These are phyloP conservation scores for Naso thynnoides DNA, from an alignment of 2,797 vertebrate species.

Conservation along the genomic window DNA sequence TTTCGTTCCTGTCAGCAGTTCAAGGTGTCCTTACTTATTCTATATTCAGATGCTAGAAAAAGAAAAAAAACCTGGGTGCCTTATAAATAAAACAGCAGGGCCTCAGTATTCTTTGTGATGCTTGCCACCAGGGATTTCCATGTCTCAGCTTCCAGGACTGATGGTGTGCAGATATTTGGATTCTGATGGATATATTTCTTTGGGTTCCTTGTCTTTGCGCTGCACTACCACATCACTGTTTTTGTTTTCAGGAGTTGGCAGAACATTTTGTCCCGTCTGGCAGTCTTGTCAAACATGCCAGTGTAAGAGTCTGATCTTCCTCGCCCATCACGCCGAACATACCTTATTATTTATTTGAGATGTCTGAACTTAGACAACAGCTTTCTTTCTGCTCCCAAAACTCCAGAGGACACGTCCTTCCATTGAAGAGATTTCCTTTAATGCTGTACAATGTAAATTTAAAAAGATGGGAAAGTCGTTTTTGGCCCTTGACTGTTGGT, in stretches of 20 bases:
- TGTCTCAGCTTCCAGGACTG: conserved; percentile 58
- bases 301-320: conserved; percentile 54
- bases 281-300: conserved; percentile 52
- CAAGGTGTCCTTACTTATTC: conserved; percentile 75
- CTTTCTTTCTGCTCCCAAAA: conserved; percentile 24
- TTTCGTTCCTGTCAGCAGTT: conserved; percentile 74
- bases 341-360: conserved; percentile 53
- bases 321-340: conserved; percentile 43
- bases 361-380: conserved; percentile 31
- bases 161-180: conserved; percentile 66
- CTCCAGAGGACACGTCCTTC: conserved; percentile 24
- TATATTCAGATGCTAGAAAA: conserved; percentile 66
- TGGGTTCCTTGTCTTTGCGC: conserved; percentile 55
- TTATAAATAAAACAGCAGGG: conserved; percentile 78
- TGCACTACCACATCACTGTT: conserved; percentile 47
- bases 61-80: conserved; percentile 65
- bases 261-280: conserved; percentile 66
- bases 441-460: conserved; percentile 4
- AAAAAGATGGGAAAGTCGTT: not conserved
- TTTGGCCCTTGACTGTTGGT: conserved; percentile 9
- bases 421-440: conserved; percentile 11
- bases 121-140: conserved; percentile 70
- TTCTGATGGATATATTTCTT: conserved; percentile 62
- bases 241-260: conserved; percentile 60
- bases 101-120: conserved; percentile 68